Evolutionary conservation across 2,888 invertebrate species (phyloP).

Genomic region (Entomobrya proxima): DNA sequence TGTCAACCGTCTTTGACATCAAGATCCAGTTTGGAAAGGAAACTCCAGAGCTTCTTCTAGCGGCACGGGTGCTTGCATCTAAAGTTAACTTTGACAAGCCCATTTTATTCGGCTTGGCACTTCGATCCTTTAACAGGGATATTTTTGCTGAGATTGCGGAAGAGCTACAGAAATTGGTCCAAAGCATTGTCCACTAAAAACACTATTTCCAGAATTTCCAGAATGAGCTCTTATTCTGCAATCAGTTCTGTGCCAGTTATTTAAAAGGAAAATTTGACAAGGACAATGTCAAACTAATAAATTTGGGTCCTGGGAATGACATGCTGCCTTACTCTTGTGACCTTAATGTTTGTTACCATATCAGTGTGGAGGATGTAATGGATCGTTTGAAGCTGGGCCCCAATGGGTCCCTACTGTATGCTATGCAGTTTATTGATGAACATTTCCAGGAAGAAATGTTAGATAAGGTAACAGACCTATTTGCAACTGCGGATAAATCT

Average conservation of each 20-base stretch:
- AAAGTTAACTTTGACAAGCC: constrained; percentile 82
- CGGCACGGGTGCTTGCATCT: constrained; percentile 83
- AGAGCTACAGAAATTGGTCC: constrained; percentile 63
- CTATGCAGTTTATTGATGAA: constrained; percentile 94
- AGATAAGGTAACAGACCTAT: constrained; percentile 81
- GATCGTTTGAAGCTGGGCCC: constrained; percentile 89
- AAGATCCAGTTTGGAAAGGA: constrained; percentile 84
- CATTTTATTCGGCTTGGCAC: constrained; percentile 82
- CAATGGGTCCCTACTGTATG: constrained; percentile 96
- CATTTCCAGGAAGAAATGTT: constrained; percentile 95
- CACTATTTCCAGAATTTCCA: too few species aligned
- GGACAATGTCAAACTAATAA: constrained; percentile 70
- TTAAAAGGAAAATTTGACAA: constrained; percentile 80
- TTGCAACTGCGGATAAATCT: constrained; percentile 66
- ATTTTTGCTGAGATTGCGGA: constrained; percentile 79
- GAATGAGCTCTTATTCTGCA: constrained; percentile 54
- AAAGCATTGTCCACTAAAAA: too few species aligned
- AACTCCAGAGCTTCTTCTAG: constrained; percentile 82
- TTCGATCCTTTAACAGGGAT: constrained; percentile 82
- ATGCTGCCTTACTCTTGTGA: constrained; percentile 87
- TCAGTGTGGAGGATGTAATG: constrained; percentile 94
- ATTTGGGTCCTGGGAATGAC: constrained; percentile 96
- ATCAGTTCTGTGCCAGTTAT: constrained; percentile 47
- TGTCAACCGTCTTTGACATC: constrained; percentile 69
- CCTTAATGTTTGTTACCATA: constrained; percentile 89